Conservation (phyloP, 2,888 invertebrate species). For the Bruchidius siliquastri region DNA sequence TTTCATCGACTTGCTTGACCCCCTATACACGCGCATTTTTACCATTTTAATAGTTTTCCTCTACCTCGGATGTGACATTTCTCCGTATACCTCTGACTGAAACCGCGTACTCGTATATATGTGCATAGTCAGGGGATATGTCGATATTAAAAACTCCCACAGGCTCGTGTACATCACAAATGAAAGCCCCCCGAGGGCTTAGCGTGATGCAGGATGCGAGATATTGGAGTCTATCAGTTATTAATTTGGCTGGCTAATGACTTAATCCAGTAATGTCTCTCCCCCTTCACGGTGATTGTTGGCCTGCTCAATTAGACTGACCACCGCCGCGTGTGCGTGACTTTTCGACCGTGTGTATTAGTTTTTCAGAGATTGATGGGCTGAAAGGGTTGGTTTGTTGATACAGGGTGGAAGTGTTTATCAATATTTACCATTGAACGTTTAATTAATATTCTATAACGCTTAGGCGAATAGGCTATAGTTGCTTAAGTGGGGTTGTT, state of each 20-base stretch:
- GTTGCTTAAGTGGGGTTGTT: too few relatives aligned
- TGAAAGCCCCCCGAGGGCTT: neutral
- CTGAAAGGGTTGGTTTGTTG: neutral
- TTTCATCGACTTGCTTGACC: too few relatives aligned
- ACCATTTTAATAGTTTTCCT: neutral
- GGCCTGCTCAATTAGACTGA: neutral
- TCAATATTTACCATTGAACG: too few relatives aligned
- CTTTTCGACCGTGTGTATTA: neutral
- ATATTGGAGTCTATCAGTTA: neutral
- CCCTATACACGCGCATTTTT: too few relatives aligned
- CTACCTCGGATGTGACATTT: neutral
- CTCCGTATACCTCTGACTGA: neutral
- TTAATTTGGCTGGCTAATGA: neutral
- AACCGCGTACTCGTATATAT: neutral
- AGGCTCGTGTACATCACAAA: neutral
- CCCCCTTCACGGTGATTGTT: neutral
- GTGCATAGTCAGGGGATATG: neutral
- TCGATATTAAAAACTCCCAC: neutral
- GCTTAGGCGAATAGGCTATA: too few relatives aligned
- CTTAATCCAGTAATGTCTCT: neutral
- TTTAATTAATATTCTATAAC: too few relatives aligned
- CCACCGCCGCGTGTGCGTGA: neutral
- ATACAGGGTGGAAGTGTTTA: too few relatives aligned
- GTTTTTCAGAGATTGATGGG: neutral
- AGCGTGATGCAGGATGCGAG: neutral